Conservation (phyloP, 2,888 invertebrate species). For the Parnassius orleans region DNA sequence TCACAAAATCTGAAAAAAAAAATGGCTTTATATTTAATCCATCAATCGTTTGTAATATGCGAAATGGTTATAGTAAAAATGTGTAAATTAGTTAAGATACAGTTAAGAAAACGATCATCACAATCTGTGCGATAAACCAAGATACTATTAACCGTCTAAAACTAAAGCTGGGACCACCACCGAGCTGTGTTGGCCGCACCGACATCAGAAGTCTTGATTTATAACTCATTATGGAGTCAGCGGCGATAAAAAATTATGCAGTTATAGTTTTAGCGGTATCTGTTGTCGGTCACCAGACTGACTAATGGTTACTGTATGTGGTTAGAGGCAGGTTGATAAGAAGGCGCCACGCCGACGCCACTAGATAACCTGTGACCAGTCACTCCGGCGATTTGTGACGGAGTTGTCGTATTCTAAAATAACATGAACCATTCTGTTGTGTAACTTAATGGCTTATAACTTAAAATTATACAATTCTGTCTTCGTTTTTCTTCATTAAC, state of each 20-base stretch:
- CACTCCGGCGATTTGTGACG: constrained; percentile 19
- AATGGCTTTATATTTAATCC: too few species aligned
- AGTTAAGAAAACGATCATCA: too few species aligned
- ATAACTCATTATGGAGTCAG: constrained; percentile 16
- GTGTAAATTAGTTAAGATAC: too few species aligned
- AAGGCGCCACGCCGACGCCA: constrained; percentile 40
- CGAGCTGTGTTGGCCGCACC: constrained; percentile 4
- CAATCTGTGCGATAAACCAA: too few species aligned
- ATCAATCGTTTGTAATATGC: too few species aligned
- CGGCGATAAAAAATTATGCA: constrained; percentile 29
- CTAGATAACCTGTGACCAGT: constrained; percentile 43
- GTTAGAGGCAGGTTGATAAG: constrained; percentile 38
- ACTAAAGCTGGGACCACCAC: constrained; percentile 3
- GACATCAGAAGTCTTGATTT: constrained; percentile 1
- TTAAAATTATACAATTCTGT: neutral
- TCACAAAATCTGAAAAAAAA: too few species aligned
- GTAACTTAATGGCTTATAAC: constrained; percentile 1
- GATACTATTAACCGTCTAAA: too few species aligned
- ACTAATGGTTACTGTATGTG: constrained; percentile 32
- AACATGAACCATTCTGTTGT: constrained; percentile 9
- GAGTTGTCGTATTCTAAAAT: constrained; percentile 8
- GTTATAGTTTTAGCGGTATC: constrained; percentile 23
- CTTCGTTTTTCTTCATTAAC: too few species aligned
- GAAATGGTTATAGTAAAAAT: too few species aligned
- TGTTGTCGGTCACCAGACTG: constrained; percentile 27